Evolutionary conservation across 2,888 invertebrate genomes (phyloP).

Genomic region (Actias luna): DNA sequence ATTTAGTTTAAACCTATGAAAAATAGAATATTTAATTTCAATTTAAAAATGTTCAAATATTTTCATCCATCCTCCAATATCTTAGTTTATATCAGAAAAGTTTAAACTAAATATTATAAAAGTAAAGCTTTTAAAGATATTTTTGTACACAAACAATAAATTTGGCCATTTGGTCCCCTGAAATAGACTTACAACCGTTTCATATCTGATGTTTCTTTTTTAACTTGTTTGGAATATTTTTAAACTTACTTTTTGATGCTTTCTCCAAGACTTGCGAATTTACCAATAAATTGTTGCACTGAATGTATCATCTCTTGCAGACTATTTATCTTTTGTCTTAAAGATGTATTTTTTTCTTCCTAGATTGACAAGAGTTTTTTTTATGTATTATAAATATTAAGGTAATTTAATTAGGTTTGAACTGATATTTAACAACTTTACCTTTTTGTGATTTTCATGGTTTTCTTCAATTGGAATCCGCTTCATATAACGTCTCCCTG

Average conservation of each 20-base stretch:
- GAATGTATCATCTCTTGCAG: conserved; percentile 97
- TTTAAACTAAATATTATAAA: background rate
- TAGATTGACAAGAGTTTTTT: conserved; percentile 48
- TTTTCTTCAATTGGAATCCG: conserved; percentile 28
- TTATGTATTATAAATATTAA: conserved; percentile 9
- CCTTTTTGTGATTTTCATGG: conserved; percentile 17
- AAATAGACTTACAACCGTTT: background rate
- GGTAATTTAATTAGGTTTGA: conserved; percentile 9
- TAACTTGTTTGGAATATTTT: background rate
- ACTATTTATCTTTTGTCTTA: conserved; percentile 93
- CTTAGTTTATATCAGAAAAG: background rate
- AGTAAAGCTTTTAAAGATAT: conserved; percentile 6
- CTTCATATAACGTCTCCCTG: conserved; percentile 39
- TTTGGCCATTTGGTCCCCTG: background rate
- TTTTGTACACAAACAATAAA: background rate
- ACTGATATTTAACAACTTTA: conserved; percentile 19
- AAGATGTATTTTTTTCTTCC: conserved; percentile 95
- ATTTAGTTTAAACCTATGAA: too few species aligned
- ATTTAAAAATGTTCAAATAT: background rate
- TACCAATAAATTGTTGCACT: conserved; percentile 96
- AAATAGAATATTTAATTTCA: background rate
- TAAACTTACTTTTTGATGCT: conserved; percentile 92
- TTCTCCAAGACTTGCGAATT: conserved; percentile 94
- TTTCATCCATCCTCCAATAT: background rate
- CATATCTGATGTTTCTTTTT: background rate